Base-by-base conservation (phyloP, 2,113 vertebrate species). In the Thunnus maccoyii region DNA sequence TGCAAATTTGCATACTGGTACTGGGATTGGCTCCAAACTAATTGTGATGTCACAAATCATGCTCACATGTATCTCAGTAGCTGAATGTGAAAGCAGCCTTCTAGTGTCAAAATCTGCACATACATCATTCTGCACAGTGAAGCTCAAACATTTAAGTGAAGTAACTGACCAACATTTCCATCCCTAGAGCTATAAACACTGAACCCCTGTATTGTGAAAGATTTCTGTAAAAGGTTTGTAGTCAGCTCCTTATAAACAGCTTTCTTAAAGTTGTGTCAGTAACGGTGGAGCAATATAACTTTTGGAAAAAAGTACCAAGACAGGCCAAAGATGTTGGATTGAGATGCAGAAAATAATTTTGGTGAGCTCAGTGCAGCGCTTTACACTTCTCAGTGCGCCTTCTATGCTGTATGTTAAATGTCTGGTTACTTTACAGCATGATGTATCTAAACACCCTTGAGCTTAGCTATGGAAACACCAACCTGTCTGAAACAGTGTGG, bases 351-450 rank as follows among this genome's bases (percentile, higher is more conserved):
- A 36, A 27, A 48, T 55, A 3, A 67, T 76, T 82, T 70, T 16
- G 20, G 17, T 54, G 22, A 32, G 16, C 25, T 50, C 22, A 67
- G 52, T 47, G 36, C 67, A n/a, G 12, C 56, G 41, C 50, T 73
- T 87, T 30, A 63, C 48, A 62, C 58, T 32, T 0, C 52, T 50
- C 69, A 0, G 55, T 65, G 22, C n/a, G 27, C 55, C 30, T 52
- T 61, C 62, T 57, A 2, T 54, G 57, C 56, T 44, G 36, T 52
- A 65, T 73, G 74, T 76, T 89, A 80, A 75, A 81, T 78, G 79
- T 78, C 78, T 74, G 56, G 68, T 90, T 82, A 76, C 65, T 88
- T 85, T 87, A 51, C 69, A 77, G 68, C 46, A 12, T 82, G 82
- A 88, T 82, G 17, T 77, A 85, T 85, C 66, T 68, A 10, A 82